Conservation (phyloP, 2,888 invertebrate species). For the Aquatica leii region DNA sequence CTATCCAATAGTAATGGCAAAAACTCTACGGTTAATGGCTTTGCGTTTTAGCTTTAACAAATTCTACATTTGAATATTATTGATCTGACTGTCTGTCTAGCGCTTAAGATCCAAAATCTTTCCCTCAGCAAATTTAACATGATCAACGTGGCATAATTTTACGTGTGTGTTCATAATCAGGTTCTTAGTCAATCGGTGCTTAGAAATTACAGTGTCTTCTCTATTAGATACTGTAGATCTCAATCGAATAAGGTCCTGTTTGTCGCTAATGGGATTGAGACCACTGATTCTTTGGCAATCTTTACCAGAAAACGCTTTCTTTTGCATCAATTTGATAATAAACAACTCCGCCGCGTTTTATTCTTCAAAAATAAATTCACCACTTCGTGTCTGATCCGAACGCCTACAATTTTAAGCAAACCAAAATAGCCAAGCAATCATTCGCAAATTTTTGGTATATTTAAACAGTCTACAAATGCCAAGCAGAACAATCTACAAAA, state of each 20-base stretch:
- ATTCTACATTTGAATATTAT: conserved; percentile 27
- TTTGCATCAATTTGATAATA: background rate
- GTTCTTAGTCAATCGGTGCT: conserved; percentile 41
- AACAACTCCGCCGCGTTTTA: background rate
- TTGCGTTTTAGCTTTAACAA: conserved; percentile 50
- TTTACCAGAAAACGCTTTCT: background rate
- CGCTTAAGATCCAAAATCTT: conserved; percentile 43
- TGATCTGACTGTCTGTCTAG: conserved; percentile 35
- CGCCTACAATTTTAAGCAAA: conserved; percentile 15
- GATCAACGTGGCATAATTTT: conserved; percentile 21
- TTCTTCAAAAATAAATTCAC: background rate
- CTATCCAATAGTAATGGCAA: background rate
- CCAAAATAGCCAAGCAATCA: conserved; percentile 42
- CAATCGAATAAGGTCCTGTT: conserved; percentile 13
- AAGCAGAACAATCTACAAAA: background rate
- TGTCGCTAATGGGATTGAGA: background rate
- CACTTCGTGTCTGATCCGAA: background rate
- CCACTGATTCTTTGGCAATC: background rate
- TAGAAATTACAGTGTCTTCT: conserved; percentile 33
- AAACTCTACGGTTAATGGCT: conserved; percentile 3
- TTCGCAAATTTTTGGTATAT: conserved; percentile 39
- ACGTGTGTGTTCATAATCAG: conserved; percentile 29
- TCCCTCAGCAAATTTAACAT: conserved; percentile 42
- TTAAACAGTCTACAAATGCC: conserved; percentile 31
- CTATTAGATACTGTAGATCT: conserved; percentile 36